These are phyloP conservation scores for Papilio demoleus DNA, from an alignment of 2,888 invertebrate species.

Conservation along the genomic window DNA sequence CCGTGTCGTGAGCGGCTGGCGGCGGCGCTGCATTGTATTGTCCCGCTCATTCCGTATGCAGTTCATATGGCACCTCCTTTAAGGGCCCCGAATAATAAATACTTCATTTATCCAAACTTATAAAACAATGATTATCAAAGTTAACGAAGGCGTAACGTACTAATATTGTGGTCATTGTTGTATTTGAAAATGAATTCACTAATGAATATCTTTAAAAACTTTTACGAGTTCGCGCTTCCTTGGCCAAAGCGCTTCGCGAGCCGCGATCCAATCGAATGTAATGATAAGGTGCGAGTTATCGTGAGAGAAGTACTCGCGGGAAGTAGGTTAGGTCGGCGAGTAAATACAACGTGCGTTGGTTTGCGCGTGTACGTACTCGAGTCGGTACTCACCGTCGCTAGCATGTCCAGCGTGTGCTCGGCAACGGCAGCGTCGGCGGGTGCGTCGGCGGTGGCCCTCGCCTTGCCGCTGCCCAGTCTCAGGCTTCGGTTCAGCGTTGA, in stretches of 20 bases:
- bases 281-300: conserved; percentile 36
- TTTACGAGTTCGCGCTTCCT: neutral
- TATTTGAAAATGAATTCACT: neutral
- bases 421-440: conserved; percentile 63
- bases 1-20: conserved; percentile 56
- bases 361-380: conserved; percentile 48
- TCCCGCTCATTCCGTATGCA: conserved; percentile 43
- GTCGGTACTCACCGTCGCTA: conserved; percentile 59
- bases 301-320: conserved; percentile 26
- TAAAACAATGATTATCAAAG: conserved; percentile 5
- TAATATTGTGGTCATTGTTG: no score
- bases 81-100: conserved; percentile 22
- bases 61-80: conserved; percentile 23
- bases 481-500: conserved; percentile 78
- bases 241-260: conserved; percentile 6
- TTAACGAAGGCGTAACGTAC: neutral
- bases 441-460: conserved; percentile 61
- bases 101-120: neutral
- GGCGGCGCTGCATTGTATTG: conserved; percentile 59
- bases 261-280: neutral
- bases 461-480: conserved; percentile 68
- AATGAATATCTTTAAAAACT: conserved; percentile 17
- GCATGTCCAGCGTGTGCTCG: conserved; percentile 62
- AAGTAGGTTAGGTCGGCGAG: conserved; percentile 26
- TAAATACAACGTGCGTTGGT: conserved; percentile 19